Percentiles rank a stretch among this genome's conserved stretches.
Evolutionary conservation across 2,797 vertebrate species (phyloP).

Genomic region (Poecilia velifera): DNA sequence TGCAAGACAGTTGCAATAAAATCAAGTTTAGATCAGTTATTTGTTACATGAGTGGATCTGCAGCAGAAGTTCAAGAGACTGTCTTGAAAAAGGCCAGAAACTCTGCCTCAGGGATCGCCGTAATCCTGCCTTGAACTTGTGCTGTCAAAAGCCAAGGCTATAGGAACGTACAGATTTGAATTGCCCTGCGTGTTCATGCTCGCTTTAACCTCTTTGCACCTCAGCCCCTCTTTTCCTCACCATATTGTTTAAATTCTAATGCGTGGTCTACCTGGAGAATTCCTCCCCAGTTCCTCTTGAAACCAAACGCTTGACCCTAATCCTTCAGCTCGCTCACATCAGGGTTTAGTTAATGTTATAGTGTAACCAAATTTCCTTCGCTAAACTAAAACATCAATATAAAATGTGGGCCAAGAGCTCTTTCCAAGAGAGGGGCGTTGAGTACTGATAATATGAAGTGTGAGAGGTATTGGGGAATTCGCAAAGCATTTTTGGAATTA

Average conservation of each 20-base stretch:
- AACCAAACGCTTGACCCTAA: constrained; percentile 77
- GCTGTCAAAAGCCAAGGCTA: constrained; percentile 72
- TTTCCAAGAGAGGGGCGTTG: constrained; percentile 62
- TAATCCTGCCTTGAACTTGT: constrained; percentile 82
- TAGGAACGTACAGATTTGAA: constrained; percentile 64
- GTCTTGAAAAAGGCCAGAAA: constrained; percentile 58
- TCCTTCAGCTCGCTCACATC: constrained; percentile 77
- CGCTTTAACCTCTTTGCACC: constrained; percentile 74
- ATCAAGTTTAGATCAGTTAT: background rate
- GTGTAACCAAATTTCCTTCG: constrained; percentile 83
- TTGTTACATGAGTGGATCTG: constrained; percentile 16
- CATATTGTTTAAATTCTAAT: constrained; percentile 82
- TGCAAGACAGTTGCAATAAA: background rate
- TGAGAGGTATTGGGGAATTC: constrained; percentile 70
- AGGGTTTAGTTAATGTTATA: constrained; percentile 81
- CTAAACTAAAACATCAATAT: constrained; percentile 83
- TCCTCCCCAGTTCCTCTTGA: constrained; percentile 74
- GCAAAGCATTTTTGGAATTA: constrained; percentile 61
- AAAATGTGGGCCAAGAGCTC: constrained; percentile 73
- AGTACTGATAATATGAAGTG: constrained; percentile 64
- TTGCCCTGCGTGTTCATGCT: constrained; percentile 76
- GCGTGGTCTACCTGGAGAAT: constrained; percentile 75
- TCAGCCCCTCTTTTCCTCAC: constrained; percentile 52
- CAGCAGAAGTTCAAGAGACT: constrained; percentile 52
- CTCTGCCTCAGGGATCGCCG: constrained; percentile 65